A percentile compares a stretch with the other conserved stretches of the same genome.
phyloP scores from a whole-genome alignment of 2,888 invertebrate genomes.

The Drosophila macrothrix region DNA sequence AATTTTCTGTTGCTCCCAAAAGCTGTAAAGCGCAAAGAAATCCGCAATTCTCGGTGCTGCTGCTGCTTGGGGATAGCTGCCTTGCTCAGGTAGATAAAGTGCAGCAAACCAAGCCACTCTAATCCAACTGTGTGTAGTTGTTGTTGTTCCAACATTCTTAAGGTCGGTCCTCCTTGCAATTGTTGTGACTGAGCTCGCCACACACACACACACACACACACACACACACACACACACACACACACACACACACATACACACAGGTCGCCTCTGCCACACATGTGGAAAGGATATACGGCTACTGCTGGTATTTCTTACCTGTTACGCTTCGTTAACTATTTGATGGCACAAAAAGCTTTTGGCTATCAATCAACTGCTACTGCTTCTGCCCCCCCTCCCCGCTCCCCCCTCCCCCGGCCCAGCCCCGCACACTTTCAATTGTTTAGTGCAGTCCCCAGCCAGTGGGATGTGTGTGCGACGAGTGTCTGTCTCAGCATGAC shows the following conservation, averaged over 20 bases:
- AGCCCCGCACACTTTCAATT: conserved; percentile 49
- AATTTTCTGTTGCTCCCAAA: background rate
- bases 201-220: conserved; percentile 14
- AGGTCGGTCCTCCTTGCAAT: background rate
- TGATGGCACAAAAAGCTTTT: conserved; percentile 68
- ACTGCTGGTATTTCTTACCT: conserved; percentile 55
- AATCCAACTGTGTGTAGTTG: background rate
- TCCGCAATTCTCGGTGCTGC: background rate
- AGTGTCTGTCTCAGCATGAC: conserved; percentile 12
- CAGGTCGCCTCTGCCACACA: background rate
- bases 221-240: conserved; percentile 11
- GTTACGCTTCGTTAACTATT: conserved; percentile 78
- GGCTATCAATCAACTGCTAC: conserved; percentile 76
- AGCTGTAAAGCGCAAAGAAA: background rate
- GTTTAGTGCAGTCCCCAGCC: conserved; percentile 51
- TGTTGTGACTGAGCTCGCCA: background rate
- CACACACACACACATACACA: background rate
- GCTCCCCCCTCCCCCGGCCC: background rate
- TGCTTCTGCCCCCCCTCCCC: background rate
- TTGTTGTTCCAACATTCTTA: background rate
- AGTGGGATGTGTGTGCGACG: conserved; percentile 18
- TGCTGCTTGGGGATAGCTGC: background rate
- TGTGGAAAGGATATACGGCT: conserved; percentile 17
- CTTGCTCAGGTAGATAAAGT: background rate
- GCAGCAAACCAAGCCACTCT: conserved; percentile 1